Conservation (phyloP, 2,888 invertebrate species). For the Choreutis nemorana region DNA sequence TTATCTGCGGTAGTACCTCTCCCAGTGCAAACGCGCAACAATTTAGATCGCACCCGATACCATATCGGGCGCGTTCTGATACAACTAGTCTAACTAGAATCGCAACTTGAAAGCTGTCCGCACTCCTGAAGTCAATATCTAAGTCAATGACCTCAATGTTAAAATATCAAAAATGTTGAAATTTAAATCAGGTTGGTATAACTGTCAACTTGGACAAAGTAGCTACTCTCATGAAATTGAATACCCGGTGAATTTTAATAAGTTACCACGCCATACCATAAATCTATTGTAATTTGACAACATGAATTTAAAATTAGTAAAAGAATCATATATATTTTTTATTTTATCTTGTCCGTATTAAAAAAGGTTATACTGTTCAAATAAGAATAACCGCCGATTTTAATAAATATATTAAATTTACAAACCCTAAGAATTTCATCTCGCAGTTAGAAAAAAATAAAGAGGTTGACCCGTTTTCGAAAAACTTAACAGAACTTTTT, state of each 20-base stretch:
- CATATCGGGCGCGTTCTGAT: slow-evolving; percentile 21
- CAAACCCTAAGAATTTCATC: too few species aligned
- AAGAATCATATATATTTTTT: too few species aligned
- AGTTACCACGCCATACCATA: slow-evolving; percentile 19
- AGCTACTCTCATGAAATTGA: too few species aligned
- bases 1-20: slow-evolving; percentile 22
- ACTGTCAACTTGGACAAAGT: slow-evolving; percentile 22
- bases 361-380: too few species aligned
- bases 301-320: slow-evolving; percentile 20
- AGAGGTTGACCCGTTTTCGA: too few species aligned
- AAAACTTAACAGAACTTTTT: too few species aligned
- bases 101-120: slow-evolving; percentile 29
- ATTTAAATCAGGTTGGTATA: slow-evolving; percentile 14
- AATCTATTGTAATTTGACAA: slow-evolving; percentile 17
- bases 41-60: slow-evolving; percentile 28
- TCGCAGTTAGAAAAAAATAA: too few species aligned
- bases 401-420: too few species aligned
- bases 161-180: slow-evolving; percentile 16
- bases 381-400: too few species aligned
- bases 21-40: slow-evolving; percentile 21
- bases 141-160: slow-evolving; percentile 17
- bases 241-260: too few species aligned
- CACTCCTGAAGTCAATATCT: slow-evolving; percentile 16
- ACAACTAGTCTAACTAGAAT: slow-evolving; percentile 27
- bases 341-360: too few species aligned